Base-by-base conservation (phyloP, 1,140 invertebrate genomes). In the Aphis craccivora region DNA sequence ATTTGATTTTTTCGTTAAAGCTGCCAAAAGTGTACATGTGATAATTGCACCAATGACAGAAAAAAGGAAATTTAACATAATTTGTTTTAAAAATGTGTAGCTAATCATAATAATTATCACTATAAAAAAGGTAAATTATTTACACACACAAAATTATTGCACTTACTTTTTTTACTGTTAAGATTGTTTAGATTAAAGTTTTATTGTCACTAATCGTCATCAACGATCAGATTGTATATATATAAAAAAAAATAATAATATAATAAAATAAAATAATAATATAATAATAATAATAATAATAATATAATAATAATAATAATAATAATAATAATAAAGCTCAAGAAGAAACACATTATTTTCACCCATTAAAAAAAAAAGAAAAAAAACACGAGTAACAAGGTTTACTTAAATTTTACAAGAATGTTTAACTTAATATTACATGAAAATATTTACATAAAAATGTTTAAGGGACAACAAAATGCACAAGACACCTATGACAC, bases 21-120 rank as follows among this genome's bases (percentile, higher is more conserved):
- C 81, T 93, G 91, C 91, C 91, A 93, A 84, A 40, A 93, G 91
- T 93, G 91, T 93, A 84, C 4, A 11, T 43, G 91, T 93, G 91
- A 93, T 93, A 93, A 93, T 91, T 93, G 91, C 91, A 93, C 91
- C 91, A 93, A 93, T 93, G 91, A 93, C 91, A 93, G 91, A 55
- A 93, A 92, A 86, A 53, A 83, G 43, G 22, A 92, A 53, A 84
- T 86, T 81, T 55, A 93, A 93, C 81, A 51, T 55, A 84, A 86
- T 55, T 84, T 83, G 45, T 86, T 84, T 93, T 93, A 37, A 86
- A 93, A 93, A 86, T 93, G 91, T 93, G 91, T 93, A 84, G 45
- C 91, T 93, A 93, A 93, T 84, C 25, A 93, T 93, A 84, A 92
- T 92, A 53, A 84, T 93, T 86, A 93, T 55, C 81, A 93, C 91